phyloP scores from a whole-genome alignment of 2,888 invertebrate genomes.

The Xestia xanthographa region DNA sequence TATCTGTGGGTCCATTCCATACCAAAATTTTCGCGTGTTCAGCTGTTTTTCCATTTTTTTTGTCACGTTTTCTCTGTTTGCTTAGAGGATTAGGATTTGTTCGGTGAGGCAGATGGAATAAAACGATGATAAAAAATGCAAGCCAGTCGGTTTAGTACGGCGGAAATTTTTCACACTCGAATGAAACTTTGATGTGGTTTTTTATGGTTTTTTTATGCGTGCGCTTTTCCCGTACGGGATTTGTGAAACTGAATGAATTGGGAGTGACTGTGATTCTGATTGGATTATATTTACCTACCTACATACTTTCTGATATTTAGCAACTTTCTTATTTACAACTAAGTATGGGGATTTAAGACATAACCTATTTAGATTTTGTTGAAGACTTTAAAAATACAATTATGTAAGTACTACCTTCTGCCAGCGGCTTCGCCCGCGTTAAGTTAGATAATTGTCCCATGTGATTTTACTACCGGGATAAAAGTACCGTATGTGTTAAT shows the following conservation, averaged over 20 bases:
- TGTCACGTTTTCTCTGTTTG: conserved; percentile 55
- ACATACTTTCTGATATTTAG: neutral
- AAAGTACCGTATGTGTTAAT: too few relatives aligned
- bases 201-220: conserved; percentile 7
- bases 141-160: conserved; percentile 19
- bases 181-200: conserved; percentile 37
- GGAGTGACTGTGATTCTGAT: neutral
- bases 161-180: conserved; percentile 48
- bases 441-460: too few relatives aligned
- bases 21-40: conserved; percentile 53
- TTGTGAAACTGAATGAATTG: neutral
- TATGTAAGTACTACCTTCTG: too few relatives aligned
- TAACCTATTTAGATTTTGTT: too few relatives aligned
- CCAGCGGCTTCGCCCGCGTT: too few relatives aligned
- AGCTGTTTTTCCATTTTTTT: conserved; percentile 55
- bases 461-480: too few relatives aligned
- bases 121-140: conserved; percentile 46
- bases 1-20: conserved; percentile 52
- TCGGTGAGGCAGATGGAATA: conserved; percentile 49
- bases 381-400: neutral
- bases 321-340: too few relatives aligned
- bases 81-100: conserved; percentile 57
- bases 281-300: neutral
- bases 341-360: neutral
- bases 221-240: conserved; percentile 10